phyloP scores from a whole-genome alignment of 2,113 vertebrate species.

The Panurus biarmicus region DNA sequence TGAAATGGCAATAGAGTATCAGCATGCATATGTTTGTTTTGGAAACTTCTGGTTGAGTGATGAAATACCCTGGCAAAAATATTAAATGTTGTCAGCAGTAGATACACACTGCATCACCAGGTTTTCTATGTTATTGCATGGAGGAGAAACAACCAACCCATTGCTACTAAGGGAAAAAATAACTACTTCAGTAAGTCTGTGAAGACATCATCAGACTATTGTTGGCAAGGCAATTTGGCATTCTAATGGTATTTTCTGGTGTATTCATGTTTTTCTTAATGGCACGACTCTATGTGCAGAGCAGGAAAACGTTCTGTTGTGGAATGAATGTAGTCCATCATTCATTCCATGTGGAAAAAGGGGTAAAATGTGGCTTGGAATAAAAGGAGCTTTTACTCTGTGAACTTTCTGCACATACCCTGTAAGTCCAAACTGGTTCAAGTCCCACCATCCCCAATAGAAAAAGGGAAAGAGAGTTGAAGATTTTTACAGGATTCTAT shows the following conservation, averaged over 20 bases:
- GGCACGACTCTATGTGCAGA: neutral
- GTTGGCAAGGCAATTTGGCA: neutral
- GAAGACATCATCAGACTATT: neutral
- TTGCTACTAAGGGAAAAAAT: neutral
- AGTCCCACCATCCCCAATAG: accelerated
- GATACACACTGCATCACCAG: accelerated
- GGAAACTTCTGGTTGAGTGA: accelerated
- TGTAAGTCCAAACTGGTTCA: neutral
- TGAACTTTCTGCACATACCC: neutral
- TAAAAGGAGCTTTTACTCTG: neutral
- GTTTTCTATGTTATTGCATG: neutral
- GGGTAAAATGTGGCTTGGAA: neutral
- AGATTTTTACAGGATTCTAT: neutral
- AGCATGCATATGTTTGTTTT: neutral
- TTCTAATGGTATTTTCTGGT: accelerated
- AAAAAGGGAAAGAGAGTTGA: neutral
- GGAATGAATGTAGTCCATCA: neutral
- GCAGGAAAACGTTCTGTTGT: neutral
- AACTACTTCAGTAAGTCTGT: neutral
- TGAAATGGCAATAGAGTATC: neutral
- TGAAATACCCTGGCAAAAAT: neutral
- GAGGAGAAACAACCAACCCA: neutral
- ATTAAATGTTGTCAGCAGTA: neutral
- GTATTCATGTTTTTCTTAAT: neutral
- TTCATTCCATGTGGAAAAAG: neutral